These are phyloP conservation scores for Emydocephalus ijimae DNA, from an alignment of 2,113 vertebrate species.

Conservation along the genomic window DNA sequence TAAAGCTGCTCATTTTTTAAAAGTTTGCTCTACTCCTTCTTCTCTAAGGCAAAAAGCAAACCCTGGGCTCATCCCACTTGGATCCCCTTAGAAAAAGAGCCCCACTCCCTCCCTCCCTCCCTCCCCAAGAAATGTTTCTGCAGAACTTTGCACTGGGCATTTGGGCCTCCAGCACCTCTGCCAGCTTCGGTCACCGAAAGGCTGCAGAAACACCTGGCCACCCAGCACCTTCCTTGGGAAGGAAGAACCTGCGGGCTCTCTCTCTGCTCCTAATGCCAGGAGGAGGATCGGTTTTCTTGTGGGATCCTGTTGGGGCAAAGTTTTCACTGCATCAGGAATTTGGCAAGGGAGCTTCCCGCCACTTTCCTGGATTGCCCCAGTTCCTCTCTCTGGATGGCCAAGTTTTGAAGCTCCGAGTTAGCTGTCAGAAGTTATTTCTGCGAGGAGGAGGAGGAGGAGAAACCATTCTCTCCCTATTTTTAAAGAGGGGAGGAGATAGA, in stretches of 20 bases:
- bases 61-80: neutral
- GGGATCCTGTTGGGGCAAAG: conserved; percentile 25
- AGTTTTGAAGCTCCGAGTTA: neutral
- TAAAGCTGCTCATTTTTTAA: neutral
- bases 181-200: too few relatives aligned
- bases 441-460: neutral
- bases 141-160: too few relatives aligned
- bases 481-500: too few relatives aligned
- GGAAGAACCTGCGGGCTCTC: neutral
- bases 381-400: conserved; percentile 13
- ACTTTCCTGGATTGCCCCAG: neutral
- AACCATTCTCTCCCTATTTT: neutral
- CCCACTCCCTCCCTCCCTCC: too few relatives aligned
- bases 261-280: neutral
- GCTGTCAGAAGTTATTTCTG: conserved; percentile 30
- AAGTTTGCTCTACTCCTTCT: neutral
- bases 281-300: neutral
- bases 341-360: neutral
- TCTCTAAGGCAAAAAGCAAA: neutral
- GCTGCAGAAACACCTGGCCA: neutral
- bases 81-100: neutral
- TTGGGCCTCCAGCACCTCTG: too few relatives aligned
- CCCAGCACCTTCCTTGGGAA: neutral
- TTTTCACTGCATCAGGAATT: conserved; percentile 13
- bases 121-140: neutral